Evolutionary conservation across 2,113 vertebrate species (phyloP).

Genomic region (Nycticryphes semicollaris): DNA sequence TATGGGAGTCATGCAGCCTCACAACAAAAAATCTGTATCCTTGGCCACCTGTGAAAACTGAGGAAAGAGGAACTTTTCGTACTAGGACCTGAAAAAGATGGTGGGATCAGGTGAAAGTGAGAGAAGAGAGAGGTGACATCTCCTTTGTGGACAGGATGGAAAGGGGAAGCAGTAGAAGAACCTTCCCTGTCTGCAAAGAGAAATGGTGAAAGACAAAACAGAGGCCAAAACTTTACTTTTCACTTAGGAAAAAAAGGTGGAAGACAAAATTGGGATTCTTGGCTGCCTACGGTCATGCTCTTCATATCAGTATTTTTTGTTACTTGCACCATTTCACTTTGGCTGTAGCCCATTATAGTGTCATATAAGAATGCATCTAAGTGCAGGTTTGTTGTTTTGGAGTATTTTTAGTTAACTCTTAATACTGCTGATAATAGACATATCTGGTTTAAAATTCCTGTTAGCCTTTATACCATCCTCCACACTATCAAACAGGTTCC

Average conservation of each 20-base stretch:
- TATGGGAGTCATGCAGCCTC: neutral
- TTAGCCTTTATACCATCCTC: neutral
- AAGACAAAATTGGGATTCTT: neutral
- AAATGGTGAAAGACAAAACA: neutral
- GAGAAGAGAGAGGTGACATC: neutral
- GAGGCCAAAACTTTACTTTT: neutral
- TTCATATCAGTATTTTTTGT: neutral
- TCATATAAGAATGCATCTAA: neutral
- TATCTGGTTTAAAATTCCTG: neutral
- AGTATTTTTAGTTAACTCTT: neutral
- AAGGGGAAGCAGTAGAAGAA: neutral
- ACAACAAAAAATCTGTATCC: rapidly evolving
- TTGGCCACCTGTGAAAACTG: neutral
- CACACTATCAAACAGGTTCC: neutral
- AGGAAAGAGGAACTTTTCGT: neutral
- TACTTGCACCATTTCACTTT: neutral
- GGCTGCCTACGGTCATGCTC: neutral
- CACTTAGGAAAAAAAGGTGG: neutral
- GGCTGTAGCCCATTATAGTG: neutral
- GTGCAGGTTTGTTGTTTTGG: neutral
- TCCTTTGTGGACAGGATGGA: neutral
- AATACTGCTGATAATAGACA: neutral
- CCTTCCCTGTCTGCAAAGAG: neutral
- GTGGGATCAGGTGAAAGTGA: neutral
- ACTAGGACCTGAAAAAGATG: neutral